These are phyloP conservation scores for Desmodus rotundus DNA, from an alignment of 2,113 vertebrate genomes.

Conservation along the genomic window DNA sequence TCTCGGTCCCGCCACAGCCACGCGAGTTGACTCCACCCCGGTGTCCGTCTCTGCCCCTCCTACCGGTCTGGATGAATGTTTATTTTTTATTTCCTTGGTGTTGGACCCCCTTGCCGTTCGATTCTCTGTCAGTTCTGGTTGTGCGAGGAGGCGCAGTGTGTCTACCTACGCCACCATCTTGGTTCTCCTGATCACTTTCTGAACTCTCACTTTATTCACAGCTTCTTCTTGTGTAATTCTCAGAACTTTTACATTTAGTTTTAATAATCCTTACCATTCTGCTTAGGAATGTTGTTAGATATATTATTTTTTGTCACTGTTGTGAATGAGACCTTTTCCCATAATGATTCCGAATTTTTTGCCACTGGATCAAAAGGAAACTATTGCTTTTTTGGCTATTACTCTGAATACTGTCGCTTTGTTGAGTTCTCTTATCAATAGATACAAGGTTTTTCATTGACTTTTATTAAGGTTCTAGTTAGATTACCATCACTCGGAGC, in stretches of 20 bases:
- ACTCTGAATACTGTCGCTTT: background rate
- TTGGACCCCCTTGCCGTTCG: too few relatives aligned
- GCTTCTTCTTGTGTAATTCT: background rate
- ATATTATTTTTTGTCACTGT: background rate
- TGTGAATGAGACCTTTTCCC: background rate
- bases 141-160: too few relatives aligned
- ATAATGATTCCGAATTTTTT: background rate
- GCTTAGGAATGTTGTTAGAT: background rate
- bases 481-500: background rate
- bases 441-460: background rate
- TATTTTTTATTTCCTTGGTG: too few relatives aligned
- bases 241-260: background rate
- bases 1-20: too few relatives aligned
- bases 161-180: too few relatives aligned
- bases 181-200: background rate
- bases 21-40: too few relatives aligned
- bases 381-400: background rate
- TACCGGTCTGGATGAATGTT: too few relatives aligned
- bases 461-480: background rate
- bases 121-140: too few relatives aligned
- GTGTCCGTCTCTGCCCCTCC: too few relatives aligned
- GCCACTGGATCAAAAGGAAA: background rate
- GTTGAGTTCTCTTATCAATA: background rate
- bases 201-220: background rate
- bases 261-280: background rate